A percentile compares a stretch with the other conserved stretches of the same genome.
phyloP scores from a whole-genome alignment of 2,797 vertebrate species.

The Pangasius mekongensis region DNA sequence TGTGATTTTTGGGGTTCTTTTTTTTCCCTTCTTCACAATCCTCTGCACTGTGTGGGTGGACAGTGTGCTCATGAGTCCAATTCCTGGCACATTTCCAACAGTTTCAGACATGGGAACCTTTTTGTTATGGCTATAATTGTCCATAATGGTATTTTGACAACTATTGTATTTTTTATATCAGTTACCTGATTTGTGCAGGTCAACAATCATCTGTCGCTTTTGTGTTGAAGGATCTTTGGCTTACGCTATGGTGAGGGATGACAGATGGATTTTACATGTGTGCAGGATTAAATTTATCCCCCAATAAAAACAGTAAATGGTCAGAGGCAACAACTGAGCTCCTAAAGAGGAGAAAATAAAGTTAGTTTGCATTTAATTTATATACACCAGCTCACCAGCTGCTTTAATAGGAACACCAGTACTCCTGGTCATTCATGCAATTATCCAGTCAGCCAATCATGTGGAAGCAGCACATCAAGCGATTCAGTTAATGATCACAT shows the following conservation, averaged over 20 bases:
- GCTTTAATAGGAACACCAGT: neutral
- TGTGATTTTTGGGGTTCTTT: neutral
- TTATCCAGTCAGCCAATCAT: neutral
- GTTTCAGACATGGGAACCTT: neutral
- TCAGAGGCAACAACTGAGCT: neutral
- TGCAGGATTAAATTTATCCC: neutral
- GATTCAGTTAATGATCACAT: neutral
- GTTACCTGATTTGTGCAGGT: neutral
- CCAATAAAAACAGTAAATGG: neutral
- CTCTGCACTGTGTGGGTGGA: neutral
- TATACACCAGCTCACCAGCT: neutral
- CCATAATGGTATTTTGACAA: neutral
- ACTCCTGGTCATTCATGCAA: neutral
- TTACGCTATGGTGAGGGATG: neutral
- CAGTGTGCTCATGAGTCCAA: neutral
- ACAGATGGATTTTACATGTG: constrained; percentile 1
- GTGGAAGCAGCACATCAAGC: neutral
- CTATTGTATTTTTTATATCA: neutral
- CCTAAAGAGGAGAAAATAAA: neutral
- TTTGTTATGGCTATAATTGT: neutral
- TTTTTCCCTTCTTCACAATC: neutral
- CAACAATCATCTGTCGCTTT: neutral
- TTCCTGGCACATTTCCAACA: neutral
- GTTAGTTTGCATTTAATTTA: neutral
- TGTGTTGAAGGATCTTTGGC: neutral